Evolutionary conservation across 2,113 vertebrate genomes (phyloP).

Genomic region (Chauna torquata): DNA sequence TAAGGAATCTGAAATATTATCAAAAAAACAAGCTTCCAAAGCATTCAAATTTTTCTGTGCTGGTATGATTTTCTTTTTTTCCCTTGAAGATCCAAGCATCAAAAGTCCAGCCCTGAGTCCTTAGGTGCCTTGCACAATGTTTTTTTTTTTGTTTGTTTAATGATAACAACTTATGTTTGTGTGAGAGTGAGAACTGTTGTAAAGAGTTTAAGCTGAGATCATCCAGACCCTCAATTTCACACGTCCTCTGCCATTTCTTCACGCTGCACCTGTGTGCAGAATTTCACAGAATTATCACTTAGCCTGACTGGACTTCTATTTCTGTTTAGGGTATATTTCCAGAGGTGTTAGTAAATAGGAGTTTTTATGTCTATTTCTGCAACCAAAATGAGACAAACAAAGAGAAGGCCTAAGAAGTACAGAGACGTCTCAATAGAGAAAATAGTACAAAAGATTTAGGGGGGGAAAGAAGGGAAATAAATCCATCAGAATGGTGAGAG

Average conservation of each 20-base stretch:
- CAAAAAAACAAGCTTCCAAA: neutral
- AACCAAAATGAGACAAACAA: neutral
- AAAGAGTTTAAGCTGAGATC: neutral
- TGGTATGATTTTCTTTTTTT: neutral
- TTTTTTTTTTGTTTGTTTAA: neutral
- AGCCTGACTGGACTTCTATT: neutral
- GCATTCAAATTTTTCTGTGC: neutral
- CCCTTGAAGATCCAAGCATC: neutral
- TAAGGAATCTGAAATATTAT: neutral
- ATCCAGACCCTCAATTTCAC: neutral
- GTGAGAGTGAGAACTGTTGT: neutral
- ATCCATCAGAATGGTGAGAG: neutral
- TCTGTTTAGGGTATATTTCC: neutral
- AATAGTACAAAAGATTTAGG: neutral
- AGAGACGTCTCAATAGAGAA: neutral
- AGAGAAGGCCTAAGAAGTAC: neutral
- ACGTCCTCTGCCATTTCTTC: neutral
- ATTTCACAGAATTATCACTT: constrained; percentile 31
- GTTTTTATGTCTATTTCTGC: neutral
- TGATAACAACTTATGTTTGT: neutral
- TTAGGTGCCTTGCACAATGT: neutral
- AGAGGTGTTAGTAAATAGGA: neutral
- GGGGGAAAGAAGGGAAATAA: neutral
- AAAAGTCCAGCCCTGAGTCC: neutral
- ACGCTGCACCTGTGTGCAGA: neutral